Evolutionary conservation across 1,140 invertebrate species (phyloP), one percentile per base, ranked within the genome.

Genomic region (Habropoda laboriosa): DNA sequence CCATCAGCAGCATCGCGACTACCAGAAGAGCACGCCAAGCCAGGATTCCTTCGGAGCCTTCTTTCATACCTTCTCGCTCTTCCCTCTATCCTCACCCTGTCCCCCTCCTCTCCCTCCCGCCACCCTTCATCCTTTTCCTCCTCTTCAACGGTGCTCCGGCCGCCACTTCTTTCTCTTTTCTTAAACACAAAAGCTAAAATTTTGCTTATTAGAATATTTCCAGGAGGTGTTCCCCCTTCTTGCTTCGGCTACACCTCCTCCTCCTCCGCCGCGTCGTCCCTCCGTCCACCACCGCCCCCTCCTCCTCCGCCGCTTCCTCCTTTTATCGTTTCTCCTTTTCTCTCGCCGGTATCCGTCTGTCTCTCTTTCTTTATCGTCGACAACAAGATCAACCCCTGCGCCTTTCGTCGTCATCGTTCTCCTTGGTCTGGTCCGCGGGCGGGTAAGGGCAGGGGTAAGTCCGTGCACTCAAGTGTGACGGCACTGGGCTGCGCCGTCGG

Each of bases 131-230:
- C 24, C 32, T 21, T 24, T n/a, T 64, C 30, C 51, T 40, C 49
- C 60, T 24, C 42, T 70, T 66, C 70, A 55, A 57, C 84, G 74
- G 42, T 70, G 38, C 55, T 68, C 67, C 53, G 78, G 67, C 72
- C 86, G 74, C 87, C 90, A 90, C 90, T 91, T 92, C 90, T 92
- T 91, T 89, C 88, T 89, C 88, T 91, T 91, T 92, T 91, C 90
- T 92, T 92, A 91, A 92, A 91, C 91, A 91, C 90, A 92, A 92
- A 92, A 92, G 91, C 90, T 89, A 92, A 92, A 92, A 92, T 92
- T 92, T 91, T 92, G 90, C 90, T 91, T 92, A 92, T 92, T 92
- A 92, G 90, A 91, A 91, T 92, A 92, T 91, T 91, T 91, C 90
- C 85, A 87, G 81, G 82, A 85, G 86, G 57, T 67, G 58, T 27